Evolutionary conservation across 2,888 invertebrate genomes (phyloP), one percentile per base, ranked within the genome.

Genomic region (Oxystoma pomonae): DNA sequence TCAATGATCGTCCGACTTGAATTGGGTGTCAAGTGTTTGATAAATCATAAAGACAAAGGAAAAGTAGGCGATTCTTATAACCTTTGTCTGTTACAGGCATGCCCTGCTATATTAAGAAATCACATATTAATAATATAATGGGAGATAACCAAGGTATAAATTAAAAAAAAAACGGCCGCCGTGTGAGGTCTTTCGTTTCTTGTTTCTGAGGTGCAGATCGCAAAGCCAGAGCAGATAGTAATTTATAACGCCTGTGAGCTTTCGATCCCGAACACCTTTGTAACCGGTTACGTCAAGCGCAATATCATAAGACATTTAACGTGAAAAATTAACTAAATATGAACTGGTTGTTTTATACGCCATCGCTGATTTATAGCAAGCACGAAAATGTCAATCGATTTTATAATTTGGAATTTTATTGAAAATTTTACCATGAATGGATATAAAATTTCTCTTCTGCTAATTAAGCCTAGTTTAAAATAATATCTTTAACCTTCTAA

Each of bases 101-200:
- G n/a, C n/a, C n/a, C n/a, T n/a, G n/a, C n/a, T n/a, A 66, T 68
- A 69, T 69, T 70, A 70, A 71, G 69, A 68, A 70, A 70, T 71
- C 69, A 70, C 68, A 69, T 65, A 64, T 62, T 68, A 69, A 67
- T 67, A 67, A 66, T 63, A 67, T 64, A 61, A 63, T 64, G 66
- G 66, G 68, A 67, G 63, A 67, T 69, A 66, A 68, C 70, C 58
- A 67, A 60, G 60, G 22, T 58, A 62, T 62, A 65, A 65, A 65
- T 65, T 65, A 65, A 65, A 65, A 65, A 63, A 70, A 71, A 70
- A 68, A 67, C 68, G 59, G 65, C 72, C 71, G 71, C 71, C 67
- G 71, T 72, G 72, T 72, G 72, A 70, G 72, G 73, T 72, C 72
- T 65, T 12, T 62, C 62, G 64, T 61, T 64, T 64, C 60, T 65